phyloP scores from a whole-genome alignment of 2,888 invertebrate species.

The Tanytarsus gracilentus region DNA sequence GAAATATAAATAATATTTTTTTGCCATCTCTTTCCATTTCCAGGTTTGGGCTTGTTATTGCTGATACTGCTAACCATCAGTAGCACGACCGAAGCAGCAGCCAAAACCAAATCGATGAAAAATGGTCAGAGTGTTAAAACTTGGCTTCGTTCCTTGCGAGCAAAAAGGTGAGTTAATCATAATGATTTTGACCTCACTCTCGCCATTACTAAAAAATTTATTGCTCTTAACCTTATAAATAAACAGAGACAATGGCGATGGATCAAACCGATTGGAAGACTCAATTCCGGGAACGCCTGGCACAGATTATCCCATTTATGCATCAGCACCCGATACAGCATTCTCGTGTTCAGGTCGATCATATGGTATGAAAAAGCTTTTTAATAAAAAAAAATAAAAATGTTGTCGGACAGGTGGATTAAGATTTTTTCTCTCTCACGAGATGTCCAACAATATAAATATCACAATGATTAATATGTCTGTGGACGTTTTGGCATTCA shows the following conservation, averaged over 20 bases:
- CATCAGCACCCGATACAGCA: constrained; percentile 63
- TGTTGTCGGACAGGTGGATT: constrained; percentile 9
- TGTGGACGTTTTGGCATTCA: not conserved
- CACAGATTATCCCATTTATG: constrained; percentile 63
- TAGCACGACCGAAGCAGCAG: not conserved
- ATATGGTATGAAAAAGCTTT: constrained; percentile 33
- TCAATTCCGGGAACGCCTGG: constrained; percentile 69
- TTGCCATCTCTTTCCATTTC: not conserved
- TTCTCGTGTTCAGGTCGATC: constrained; percentile 64
- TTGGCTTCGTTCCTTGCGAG: constrained; percentile 25
- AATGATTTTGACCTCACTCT: not conserved
- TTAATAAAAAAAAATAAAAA: not conserved
- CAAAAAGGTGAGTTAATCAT: constrained; percentile 21
- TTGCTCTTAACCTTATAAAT: not conserved
- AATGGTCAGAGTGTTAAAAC: constrained; percentile 1
- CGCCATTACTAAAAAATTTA: not conserved
- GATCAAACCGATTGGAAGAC: constrained; percentile 9
- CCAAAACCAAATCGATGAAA: constrained; percentile 1
- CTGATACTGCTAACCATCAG: not conserved
- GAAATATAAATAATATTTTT: not conserved
- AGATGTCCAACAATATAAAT: not conserved
- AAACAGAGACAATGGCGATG: not conserved
- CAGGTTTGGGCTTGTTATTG: constrained; percentile 18
- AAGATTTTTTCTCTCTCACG: not conserved
- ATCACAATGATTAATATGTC: constrained; percentile 14